Evolutionary conservation across 2,888 invertebrate species (phyloP).

Genomic region (Lasioglossum villosulum): DNA sequence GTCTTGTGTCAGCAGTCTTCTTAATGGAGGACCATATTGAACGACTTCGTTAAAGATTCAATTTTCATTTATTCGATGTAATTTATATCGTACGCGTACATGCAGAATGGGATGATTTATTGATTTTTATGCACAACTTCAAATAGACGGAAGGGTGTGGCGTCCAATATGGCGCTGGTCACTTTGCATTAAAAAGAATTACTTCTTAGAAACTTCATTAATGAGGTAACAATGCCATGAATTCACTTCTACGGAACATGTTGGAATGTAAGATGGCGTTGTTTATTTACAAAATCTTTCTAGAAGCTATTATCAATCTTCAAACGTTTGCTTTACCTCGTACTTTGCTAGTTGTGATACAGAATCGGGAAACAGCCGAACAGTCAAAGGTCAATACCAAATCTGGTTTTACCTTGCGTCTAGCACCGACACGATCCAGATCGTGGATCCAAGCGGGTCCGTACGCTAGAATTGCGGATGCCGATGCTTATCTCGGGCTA

Average conservation of each 20-base stretch:
- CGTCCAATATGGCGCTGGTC: too few species aligned
- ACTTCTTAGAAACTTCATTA: not conserved
- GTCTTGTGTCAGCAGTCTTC: slow-evolving; percentile 55
- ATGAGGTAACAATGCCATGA: not conserved
- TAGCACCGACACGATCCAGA: not conserved
- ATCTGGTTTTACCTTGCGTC: not conserved
- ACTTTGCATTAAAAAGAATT: too few species aligned
- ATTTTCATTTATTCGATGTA: not conserved
- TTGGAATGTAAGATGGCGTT: not conserved
- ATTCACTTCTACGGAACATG: not conserved
- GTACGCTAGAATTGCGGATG: not conserved
- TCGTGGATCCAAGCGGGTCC: not conserved
- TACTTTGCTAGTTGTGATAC: not conserved
- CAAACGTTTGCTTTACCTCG: not conserved
- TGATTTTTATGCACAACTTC: too few species aligned
- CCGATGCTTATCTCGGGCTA: not conserved
- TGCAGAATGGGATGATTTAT: too few species aligned
- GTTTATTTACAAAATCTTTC: not conserved
- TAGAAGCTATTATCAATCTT: not conserved
- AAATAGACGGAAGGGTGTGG: too few species aligned
- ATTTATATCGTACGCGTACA: too few species aligned
- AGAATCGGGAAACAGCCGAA: not conserved
- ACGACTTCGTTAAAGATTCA: not conserved
- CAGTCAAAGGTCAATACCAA: not conserved
- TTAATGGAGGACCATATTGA: not conserved